A percentile compares a stretch with the other conserved stretches of the same genome.
These are phyloP conservation scores for Pinctada fucata DNA, from an alignment of 2,888 invertebrate species.

Conservation along the genomic window DNA sequence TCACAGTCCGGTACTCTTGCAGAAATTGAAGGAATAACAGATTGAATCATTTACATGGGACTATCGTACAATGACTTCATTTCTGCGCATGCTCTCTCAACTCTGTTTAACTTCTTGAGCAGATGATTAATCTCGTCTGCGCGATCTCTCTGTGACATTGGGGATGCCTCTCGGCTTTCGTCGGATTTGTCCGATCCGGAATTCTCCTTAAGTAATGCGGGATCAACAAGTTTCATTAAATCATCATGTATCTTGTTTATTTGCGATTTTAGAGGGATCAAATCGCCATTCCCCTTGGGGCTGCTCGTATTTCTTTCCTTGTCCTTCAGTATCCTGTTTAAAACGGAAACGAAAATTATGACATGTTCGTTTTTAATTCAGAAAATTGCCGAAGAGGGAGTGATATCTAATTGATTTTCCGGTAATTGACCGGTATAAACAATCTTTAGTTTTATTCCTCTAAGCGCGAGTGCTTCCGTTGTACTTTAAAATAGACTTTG, in stretches of 20 bases:
- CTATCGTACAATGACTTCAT: slow-evolving; percentile 12
- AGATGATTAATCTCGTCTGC: slow-evolving; percentile 32
- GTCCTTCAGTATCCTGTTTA: slow-evolving; percentile 29
- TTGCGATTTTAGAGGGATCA: slow-evolving; percentile 51
- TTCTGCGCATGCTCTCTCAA: slow-evolving; percentile 28
- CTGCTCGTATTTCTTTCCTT: slow-evolving; percentile 22
- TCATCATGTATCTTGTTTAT: slow-evolving; percentile 55
- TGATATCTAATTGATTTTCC: too few species aligned
- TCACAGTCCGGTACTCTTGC: too few species aligned
- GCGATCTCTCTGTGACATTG: slow-evolving; percentile 13
- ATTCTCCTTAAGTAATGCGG: background rate
- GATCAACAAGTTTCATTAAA: slow-evolving; percentile 37
- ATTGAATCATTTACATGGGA: background rate
- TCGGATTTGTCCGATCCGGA: background rate
- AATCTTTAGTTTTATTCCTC: too few species aligned
- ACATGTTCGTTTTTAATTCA: too few species aligned
- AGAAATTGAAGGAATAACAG: too few species aligned
- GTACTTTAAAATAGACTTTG: too few species aligned
- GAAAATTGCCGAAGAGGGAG: too few species aligned
- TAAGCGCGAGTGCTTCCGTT: too few species aligned
- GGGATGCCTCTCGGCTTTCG: background rate
- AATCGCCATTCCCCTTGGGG: slow-evolving; percentile 39
- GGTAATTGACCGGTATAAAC: too few species aligned
- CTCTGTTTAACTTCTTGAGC: slow-evolving; percentile 26
- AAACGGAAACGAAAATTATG: background rate